Conservation (phyloP, 2,888 invertebrate species). For the Drosophila acutilabella region DNA sequence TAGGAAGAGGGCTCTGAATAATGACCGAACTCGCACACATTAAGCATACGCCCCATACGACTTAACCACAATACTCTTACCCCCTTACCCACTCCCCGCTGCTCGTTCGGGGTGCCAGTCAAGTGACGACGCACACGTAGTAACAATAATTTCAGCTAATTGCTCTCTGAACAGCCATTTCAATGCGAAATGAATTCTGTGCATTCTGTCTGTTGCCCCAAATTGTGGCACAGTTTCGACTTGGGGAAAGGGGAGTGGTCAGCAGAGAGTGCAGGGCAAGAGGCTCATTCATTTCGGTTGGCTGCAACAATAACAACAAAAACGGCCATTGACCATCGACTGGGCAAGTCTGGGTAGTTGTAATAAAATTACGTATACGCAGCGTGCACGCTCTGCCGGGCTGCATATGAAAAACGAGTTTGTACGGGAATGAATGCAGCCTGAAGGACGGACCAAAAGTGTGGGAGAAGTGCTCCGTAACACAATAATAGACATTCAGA, state of each 20-base stretch:
- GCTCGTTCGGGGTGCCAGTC: slow-evolving; percentile 20
- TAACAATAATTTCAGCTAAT: slow-evolving; percentile 82
- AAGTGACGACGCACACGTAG: slow-evolving; percentile 80
- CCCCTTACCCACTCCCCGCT: neutral
- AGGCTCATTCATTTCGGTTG: slow-evolving; percentile 56
- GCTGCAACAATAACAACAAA: slow-evolving; percentile 20
- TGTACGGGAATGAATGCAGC: slow-evolving; percentile 14
- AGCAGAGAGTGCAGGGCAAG: neutral
- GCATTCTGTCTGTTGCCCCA: slow-evolving; percentile 35
- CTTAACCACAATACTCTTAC: slow-evolving; percentile 10
- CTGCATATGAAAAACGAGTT: slow-evolving; percentile 63
- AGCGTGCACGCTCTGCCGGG: slow-evolving; percentile 45
- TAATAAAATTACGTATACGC: slow-evolving; percentile 80
- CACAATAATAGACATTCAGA: slow-evolving; percentile 41
- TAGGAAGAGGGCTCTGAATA: slow-evolving; percentile 52
- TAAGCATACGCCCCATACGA: slow-evolving; percentile 64
- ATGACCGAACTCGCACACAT: slow-evolving; percentile 61
- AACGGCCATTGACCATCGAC: slow-evolving; percentile 17
- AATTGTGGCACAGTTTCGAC: neutral
- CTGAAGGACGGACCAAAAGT: slow-evolving; percentile 27
- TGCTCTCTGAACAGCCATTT: slow-evolving; percentile 82
- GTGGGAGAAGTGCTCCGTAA: slow-evolving; percentile 29
- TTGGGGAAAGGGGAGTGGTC: too few species aligned
- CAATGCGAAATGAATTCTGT: slow-evolving; percentile 80
- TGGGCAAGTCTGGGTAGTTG: slow-evolving; percentile 48